Conservation (phyloP, 2,888 invertebrate species). For the Pristionchus fissidentatus region DNA sequence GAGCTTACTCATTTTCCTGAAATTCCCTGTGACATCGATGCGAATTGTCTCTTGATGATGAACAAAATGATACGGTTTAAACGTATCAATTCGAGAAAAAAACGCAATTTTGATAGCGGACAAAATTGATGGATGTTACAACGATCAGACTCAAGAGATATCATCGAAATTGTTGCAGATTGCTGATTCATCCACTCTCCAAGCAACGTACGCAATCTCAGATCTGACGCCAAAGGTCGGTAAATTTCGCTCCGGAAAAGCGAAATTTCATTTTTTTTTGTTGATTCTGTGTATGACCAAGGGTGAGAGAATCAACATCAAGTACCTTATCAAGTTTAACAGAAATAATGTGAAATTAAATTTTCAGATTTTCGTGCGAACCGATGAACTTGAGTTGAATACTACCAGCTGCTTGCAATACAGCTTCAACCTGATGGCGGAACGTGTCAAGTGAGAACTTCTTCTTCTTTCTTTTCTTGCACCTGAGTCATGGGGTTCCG, state of each 20-base stretch:
- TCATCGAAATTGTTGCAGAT: not conserved
- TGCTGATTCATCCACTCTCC: not conserved
- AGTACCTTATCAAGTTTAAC: too few relatives aligned
- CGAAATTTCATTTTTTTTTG: too few relatives aligned
- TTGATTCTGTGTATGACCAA: too few relatives aligned
- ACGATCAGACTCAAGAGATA: not conserved
- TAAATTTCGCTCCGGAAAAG: not conserved
- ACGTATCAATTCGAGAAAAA: too few relatives aligned
- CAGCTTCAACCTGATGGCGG: constrained; percentile 55
- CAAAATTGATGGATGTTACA: constrained; percentile 4
- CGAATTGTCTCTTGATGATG: too few relatives aligned
- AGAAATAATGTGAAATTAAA: not conserved
- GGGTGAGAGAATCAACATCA: too few relatives aligned
- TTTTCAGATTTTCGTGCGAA: constrained; percentile 52
- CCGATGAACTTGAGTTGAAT: constrained; percentile 57
- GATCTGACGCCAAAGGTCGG: constrained; percentile 30
- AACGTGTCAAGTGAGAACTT: constrained; percentile 55
- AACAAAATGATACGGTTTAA: too few relatives aligned
- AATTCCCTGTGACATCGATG: too few relatives aligned
- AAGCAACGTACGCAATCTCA: constrained; percentile 28
- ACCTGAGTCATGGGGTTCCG: constrained; percentile 13
- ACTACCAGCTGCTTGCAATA: constrained; percentile 57
- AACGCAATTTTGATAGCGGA: too few relatives aligned
- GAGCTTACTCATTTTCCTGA: too few relatives aligned
- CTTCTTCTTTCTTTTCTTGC: constrained; percentile 14